Conservation (phyloP, 2,113 vertebrate genomes). For the Ctenodactylus gundi region DNA sequence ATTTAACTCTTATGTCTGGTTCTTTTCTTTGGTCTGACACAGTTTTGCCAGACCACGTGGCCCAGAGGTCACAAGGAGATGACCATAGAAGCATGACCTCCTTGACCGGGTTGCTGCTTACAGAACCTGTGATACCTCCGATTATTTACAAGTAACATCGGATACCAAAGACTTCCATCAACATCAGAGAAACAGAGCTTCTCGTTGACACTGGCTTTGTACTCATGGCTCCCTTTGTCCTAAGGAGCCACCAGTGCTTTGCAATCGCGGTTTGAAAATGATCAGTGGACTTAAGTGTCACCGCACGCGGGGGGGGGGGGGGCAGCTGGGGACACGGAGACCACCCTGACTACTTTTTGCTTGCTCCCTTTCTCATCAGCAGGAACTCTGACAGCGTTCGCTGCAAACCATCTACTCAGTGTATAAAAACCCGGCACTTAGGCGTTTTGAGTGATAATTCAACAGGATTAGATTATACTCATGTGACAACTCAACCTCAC, state of each 20-base stretch:
- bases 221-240: neutral
- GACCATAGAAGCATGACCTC: neutral
- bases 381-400: slow-evolving; percentile 71
- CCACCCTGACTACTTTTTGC: slow-evolving; percentile 35
- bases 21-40: neutral
- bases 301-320: neutral
- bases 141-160: neutral
- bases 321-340: neutral
- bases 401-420: slow-evolving; percentile 83
- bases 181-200: neutral
- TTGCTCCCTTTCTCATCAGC: slow-evolving; percentile 74
- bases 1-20: neutral
- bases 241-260: no score
- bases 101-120: neutral
- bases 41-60: neutral
- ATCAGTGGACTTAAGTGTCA: slow-evolving; percentile 57
- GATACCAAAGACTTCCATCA: neutral
- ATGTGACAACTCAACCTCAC: slow-evolving; percentile 85
- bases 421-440: slow-evolving; percentile 84
- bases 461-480: slow-evolving; percentile 88
- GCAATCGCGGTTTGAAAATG: no score
- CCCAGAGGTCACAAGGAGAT: neutral
- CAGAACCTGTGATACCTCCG: neutral
- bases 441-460: slow-evolving; percentile 88
- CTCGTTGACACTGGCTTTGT: neutral